Percentiles rank a stretch among this genome's conserved stretches.
phyloP scores from a whole-genome alignment of 2,888 invertebrate genomes.

The Iselma pallidipennis region DNA sequence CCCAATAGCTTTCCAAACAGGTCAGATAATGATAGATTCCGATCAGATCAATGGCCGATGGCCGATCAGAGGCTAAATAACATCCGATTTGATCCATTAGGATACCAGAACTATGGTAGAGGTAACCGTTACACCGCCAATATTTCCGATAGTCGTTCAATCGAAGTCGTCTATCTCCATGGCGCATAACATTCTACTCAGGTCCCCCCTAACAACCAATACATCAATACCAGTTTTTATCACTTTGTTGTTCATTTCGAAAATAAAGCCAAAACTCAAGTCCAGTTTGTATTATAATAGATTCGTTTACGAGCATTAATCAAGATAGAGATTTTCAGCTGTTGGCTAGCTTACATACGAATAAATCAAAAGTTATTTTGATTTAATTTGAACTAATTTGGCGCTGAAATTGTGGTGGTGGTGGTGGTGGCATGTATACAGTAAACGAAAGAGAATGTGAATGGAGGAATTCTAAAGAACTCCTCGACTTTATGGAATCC shows the following conservation, averaged over 20 bases:
- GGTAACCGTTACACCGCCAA: conserved; percentile 40
- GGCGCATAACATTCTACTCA: no score
- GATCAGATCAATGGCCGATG: conserved; percentile 32
- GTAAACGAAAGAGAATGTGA: neutral
- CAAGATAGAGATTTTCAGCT: neutral
- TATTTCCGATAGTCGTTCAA: conserved; percentile 39
- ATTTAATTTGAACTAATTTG: no score
- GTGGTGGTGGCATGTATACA: no score
- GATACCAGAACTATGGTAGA: conserved; percentile 31
- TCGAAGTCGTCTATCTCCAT: conserved; percentile 23
- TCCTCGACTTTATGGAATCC: conserved; percentile 36
- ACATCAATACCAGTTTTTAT: conserved; percentile 7
- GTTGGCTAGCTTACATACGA: no score
- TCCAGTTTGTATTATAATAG: conserved; percentile 3
- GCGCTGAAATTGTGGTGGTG: no score
- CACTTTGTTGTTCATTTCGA: conserved; percentile 11
- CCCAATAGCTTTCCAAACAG: neutral
- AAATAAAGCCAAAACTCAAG: conserved; percentile 12
- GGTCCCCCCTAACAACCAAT: no score
- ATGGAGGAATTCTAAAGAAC: conserved; percentile 22
- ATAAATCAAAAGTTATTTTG: no score
- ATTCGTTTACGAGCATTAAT: neutral
- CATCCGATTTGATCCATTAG: conserved; percentile 37
- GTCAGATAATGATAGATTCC: conserved; percentile 8
- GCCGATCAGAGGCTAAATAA: conserved; percentile 40